These are phyloP conservation scores for Pterois miles DNA, from an alignment of 2,797 vertebrate genomes.

Conservation along the genomic window DNA sequence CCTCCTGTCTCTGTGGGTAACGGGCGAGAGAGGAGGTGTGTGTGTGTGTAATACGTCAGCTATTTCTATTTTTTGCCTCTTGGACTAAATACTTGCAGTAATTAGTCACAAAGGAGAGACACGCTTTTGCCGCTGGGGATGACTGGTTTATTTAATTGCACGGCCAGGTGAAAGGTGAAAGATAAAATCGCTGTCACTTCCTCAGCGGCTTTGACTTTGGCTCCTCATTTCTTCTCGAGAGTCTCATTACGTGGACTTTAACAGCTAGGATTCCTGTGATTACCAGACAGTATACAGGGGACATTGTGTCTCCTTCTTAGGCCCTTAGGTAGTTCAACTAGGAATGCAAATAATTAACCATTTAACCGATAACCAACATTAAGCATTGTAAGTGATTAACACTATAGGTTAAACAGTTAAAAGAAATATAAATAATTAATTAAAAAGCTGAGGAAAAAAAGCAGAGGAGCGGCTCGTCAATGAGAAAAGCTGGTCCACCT, in stretches of 20 bases:
- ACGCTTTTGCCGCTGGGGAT: slow-evolving; percentile 9
- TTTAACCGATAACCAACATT: no score
- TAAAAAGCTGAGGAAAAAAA: no score
- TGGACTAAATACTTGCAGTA: slow-evolving; percentile 26
- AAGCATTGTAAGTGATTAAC: no score
- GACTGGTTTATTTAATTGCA: slow-evolving; percentile 49
- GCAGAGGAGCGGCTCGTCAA: no score
- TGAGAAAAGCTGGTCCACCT: no score
- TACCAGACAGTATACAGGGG: background rate
- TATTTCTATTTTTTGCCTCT: slow-evolving; percentile 50
- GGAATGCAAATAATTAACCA: no score
- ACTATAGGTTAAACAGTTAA: no score
- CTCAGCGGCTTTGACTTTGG: slow-evolving; percentile 4
- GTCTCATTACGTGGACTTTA: slow-evolving; percentile 14
- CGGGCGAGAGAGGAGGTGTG: background rate
- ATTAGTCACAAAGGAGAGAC: slow-evolving; percentile 52
- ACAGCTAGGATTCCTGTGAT: slow-evolving; percentile 12
- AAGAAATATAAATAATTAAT: no score
- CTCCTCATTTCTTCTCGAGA: slow-evolving; percentile 10
- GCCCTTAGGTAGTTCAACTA: slow-evolving; percentile 1
- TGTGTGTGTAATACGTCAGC: slow-evolving; percentile 9
- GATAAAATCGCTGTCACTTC: slow-evolving; percentile 29
- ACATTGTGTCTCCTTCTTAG: slow-evolving; percentile 5
- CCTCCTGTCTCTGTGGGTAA: slow-evolving; percentile 12
- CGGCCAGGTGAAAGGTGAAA: slow-evolving; percentile 41